Evolutionary conservation across 2,888 invertebrate genomes (phyloP), one percentile per base, ranked within the genome.

Genomic region (Cryptocheilus praepositus): DNA sequence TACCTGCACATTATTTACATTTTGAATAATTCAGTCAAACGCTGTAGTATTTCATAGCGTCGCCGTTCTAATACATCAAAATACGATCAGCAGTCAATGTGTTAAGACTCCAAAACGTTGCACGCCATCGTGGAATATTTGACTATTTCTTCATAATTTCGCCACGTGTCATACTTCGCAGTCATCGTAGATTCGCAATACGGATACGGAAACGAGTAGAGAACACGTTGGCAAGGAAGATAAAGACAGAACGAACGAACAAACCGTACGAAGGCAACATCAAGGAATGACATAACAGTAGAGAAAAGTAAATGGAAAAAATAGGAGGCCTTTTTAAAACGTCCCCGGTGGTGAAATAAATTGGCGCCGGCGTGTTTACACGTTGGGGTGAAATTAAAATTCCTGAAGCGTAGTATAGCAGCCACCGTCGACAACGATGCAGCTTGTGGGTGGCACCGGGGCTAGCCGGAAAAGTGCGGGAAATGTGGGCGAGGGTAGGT

Each of bases 281-380:
- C 28, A 18, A 25, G 19, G 49, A 46, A 49, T 49, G 49, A 18
- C 18, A 49, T 13, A 36, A 16, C 44, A 16, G n/a, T 11, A 28
- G 15, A 13, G 21, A 25, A 36, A 36, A 55, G 16, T n/a, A 55
- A 58, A 44, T 16, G 36, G 49, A 65, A 46, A 55, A 61, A 22
- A 64, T 54, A 53, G 44, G 54, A 65, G 19, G 61, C 54, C 61
- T 64, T 73, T 79, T 77, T 73, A 77, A 80, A 81, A 70, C 64
- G 69, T 67, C 77, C 70, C 71, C 74, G 66, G 67, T 63, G 77
- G 81, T 75, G 71, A 81, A 85, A 85, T 83, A 83, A 84, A 85
- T 84, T 84, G 83, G 78, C 74, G 77, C 76, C 73, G 75, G 80
- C 76, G 79, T 83, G 81, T 85, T 83, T 85, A 85, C 85, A 83